phyloP scores from a whole-genome alignment of 2,113 vertebrate genomes.

The Sylvietta virens region DNA sequence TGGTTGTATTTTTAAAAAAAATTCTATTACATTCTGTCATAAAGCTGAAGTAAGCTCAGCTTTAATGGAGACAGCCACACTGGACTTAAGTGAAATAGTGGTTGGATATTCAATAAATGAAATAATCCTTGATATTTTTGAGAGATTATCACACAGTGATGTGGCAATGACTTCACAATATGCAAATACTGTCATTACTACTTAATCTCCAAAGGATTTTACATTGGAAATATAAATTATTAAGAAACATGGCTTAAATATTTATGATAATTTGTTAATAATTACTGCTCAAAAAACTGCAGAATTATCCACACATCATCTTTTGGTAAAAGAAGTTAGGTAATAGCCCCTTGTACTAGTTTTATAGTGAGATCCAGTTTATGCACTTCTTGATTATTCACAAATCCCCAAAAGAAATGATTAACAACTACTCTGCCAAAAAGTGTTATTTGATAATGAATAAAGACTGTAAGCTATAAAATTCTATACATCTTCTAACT shows the following conservation, averaged over 20 bases:
- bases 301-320: background rate
- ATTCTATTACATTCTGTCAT: background rate
- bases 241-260: background rate
- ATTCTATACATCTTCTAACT: background rate
- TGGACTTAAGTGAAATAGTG: background rate
- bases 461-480: background rate
- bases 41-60: background rate
- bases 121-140: background rate
- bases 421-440: background rate
- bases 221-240: conserved; percentile 10
- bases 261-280: conserved; percentile 5
- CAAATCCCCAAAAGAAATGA: background rate
- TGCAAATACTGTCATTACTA: background rate
- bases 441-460: background rate
- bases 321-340: background rate
- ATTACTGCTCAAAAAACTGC: background rate
- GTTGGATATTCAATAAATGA: background rate
- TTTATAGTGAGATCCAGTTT: background rate
- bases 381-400: background rate
- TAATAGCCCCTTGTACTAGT: background rate
- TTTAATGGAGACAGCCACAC: fast-evolving
- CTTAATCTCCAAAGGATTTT: background rate
- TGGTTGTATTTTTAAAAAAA: background rate
- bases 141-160: background rate
- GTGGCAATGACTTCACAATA: background rate